Base-by-base conservation (phyloP, 1,140 invertebrate species). In the Cydia fagiglandana region DNA sequence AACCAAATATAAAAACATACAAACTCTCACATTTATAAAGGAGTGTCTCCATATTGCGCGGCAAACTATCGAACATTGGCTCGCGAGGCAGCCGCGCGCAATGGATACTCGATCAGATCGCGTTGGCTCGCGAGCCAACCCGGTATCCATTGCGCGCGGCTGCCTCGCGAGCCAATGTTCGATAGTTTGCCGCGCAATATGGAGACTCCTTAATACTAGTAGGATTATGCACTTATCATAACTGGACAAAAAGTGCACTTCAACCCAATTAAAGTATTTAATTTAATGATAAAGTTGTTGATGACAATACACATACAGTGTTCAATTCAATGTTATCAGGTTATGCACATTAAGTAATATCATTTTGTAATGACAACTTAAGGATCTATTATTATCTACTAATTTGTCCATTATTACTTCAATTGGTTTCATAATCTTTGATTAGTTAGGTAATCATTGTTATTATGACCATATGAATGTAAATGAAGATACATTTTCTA, bases 311-410 rank as follows among this genome's bases (percentile, higher is more conserved):
- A 53, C 4, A 4, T 53, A 0, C 15, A 17, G 47, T 50, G 15
- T 24, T 24, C 24, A 24, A 24, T 61, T 20, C 53, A 61, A 61
- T 24, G 56, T 61, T 24, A 24, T 30, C 30, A 30, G 4, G 30
- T 30, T 61, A 61, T 20, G 20, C 5, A 24, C 56, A 61, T 64
- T 64, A 66, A 13, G 47, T 64, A 74, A 34, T 53, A 9, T 45
- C 4, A 41, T 74, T 50, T 73, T 50, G 45, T 20, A 74, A 78
- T 28, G 68, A 41, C 66, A 24, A 34, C n/a, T 17, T n/a, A 68
- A 68, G 7, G 12, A 34, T 34, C 28, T 34, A 34, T 34, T 68
- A 70, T 70, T 34, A 70, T 70, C 66, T 70, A 4, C 17, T 38
- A n/a, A 38, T 38, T 17, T 2, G 17, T 34, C 64, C 30, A 68